These are phyloP conservation scores for Cyanoderma ruficeps DNA, from an alignment of 2,113 vertebrate species.

Conservation along the genomic window DNA sequence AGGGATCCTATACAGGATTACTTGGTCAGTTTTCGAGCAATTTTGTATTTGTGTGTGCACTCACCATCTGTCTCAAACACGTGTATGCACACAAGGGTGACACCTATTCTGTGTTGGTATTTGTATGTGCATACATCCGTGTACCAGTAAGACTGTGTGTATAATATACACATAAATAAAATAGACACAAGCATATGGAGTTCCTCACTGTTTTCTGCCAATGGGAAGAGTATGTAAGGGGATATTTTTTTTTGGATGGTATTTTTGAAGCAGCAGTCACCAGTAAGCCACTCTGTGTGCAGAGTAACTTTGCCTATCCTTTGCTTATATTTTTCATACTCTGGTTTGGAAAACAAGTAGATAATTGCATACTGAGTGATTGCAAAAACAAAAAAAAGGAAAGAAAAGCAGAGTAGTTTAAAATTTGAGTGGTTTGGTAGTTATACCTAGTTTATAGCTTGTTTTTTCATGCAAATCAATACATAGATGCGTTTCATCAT, in stretches of 20 bases:
- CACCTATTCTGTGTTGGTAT: not conserved
- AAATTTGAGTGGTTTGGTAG: not conserved
- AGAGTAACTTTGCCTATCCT: not conserved
- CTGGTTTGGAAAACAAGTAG: not conserved
- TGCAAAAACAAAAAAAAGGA: not conserved
- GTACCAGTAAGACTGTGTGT: not conserved
- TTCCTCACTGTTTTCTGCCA: not conserved
- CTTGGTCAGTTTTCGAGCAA: not conserved
- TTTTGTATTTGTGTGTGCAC: fast-evolving
- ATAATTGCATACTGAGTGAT: not conserved
- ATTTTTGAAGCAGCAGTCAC: not conserved
- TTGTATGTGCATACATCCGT: not conserved
- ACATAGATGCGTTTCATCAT: not conserved
- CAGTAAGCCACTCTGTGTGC: not conserved
- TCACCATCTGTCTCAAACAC: no score
- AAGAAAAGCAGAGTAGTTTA: not conserved
- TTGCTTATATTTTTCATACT: not conserved
- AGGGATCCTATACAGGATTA: not conserved
- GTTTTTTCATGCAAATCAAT: not conserved
- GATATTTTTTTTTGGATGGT: not conserved
- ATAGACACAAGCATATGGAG: not conserved
- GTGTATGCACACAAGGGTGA: no score
- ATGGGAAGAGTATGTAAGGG: not conserved
- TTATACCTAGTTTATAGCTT: not conserved
- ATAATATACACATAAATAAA: not conserved